Conservation (phyloP, 2,113 vertebrate genomes). For the Cryptotis parvus region DNA sequence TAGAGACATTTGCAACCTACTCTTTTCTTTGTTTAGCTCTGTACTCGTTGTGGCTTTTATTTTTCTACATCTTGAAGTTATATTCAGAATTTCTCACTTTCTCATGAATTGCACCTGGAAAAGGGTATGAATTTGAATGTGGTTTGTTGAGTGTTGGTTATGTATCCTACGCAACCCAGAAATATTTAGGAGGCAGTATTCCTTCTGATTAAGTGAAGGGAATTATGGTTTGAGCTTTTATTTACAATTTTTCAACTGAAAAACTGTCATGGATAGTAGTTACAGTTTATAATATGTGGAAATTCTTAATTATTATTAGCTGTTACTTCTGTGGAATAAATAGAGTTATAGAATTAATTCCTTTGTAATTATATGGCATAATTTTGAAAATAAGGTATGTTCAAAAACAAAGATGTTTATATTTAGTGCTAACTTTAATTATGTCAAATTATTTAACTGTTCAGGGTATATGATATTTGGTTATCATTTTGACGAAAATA, state of each 20-base stretch:
- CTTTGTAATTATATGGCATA: conserved; percentile 65
- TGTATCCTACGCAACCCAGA: conserved; percentile 35
- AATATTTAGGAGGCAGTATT: conserved; percentile 42
- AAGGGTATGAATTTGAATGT: conserved; percentile 37
- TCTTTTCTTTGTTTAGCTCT: conserved; percentile 39
- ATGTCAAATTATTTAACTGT: conserved; percentile 63
- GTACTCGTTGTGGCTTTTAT: conserved; percentile 48
- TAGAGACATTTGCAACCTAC: not conserved
- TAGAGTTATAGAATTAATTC: conserved; percentile 57
- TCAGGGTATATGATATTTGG: conserved; percentile 49
- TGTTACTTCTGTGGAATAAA: conserved; percentile 29
- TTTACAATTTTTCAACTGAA: conserved; percentile 25
- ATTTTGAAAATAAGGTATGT: conserved; percentile 70
- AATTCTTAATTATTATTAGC: conserved; percentile 43
- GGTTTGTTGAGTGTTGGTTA: conserved; percentile 50
- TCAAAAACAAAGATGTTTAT: conserved; percentile 60
- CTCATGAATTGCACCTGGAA: conserved; percentile 26
- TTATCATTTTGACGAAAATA: conserved; percentile 67
- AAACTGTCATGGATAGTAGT: conserved; percentile 33
- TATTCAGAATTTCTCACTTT: conserved; percentile 60
- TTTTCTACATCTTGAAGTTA: conserved; percentile 56
- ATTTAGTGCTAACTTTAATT: conserved; percentile 60
- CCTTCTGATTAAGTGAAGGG: conserved; percentile 31
- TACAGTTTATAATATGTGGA: conserved; percentile 45
- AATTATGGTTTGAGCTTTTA: conserved; percentile 62